These are phyloP conservation scores for Uromys caudimaculatus DNA, from an alignment of 2,797 vertebrate genomes.

Conservation along the genomic window DNA sequence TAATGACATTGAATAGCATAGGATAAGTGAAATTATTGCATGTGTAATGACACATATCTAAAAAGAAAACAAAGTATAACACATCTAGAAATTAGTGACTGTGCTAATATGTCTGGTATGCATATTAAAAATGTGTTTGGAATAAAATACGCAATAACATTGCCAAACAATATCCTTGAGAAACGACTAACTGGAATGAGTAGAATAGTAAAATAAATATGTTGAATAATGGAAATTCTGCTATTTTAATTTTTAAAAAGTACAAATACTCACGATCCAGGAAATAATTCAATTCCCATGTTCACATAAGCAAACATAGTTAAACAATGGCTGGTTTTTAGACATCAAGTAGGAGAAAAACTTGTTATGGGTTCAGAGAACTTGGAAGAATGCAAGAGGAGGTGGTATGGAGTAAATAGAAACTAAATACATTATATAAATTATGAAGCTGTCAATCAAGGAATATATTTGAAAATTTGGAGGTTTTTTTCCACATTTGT, in stretches of 20 bases:
- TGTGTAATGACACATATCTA: background rate
- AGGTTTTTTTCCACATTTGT: background rate
- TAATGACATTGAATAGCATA: background rate
- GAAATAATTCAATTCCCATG: background rate
- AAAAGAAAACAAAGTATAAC: background rate
- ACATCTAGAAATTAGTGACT: background rate
- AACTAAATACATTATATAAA: background rate
- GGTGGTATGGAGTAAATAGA: background rate
- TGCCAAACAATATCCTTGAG: background rate
- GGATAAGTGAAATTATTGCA: background rate
- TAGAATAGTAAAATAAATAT: background rate
- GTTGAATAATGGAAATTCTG: background rate
- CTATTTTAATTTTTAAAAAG: background rate
- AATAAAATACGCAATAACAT: background rate
- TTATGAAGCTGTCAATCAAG: background rate
- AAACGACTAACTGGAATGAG: background rate
- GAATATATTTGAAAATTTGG: background rate
- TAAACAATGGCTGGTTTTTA: background rate
- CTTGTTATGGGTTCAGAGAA: background rate
- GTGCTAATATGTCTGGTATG: background rate
- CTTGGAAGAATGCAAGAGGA: background rate
- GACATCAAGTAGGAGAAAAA: background rate
- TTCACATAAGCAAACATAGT: background rate
- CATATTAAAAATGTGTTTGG: background rate
- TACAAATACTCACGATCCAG: background rate